Base-by-base conservation (phyloP, 2,797 vertebrate species). In the Odontamblyopus lacepedii region DNA sequence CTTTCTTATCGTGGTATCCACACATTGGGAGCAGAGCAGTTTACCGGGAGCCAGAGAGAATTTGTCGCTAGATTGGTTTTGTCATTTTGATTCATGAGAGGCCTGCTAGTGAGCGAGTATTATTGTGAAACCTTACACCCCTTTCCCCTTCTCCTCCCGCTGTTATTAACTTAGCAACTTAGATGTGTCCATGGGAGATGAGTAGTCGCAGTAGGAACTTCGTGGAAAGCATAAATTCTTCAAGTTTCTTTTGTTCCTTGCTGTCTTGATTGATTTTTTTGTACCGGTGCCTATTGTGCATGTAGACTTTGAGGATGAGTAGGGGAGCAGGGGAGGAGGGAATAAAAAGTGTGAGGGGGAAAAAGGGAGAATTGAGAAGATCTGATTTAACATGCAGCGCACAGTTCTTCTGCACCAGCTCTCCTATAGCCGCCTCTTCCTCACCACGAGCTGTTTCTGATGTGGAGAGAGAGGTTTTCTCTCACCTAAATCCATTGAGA, bases 31-130 rank as follows among this genome's bases (percentile, higher is more conserved):
- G 70, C 75, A 7, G 38, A 84, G 71, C 76, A 57, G 74, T 88
- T 86, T 87, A 82, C 69, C 67, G 77, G 72, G 72, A 76, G 82
- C 77, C 23, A 72, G 69, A 84, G 80, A 73, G 81, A 85, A 86
- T 88, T 85, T 83, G 71, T 84, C 65, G 63, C 81, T 65, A 78
- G 83, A 91, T 87, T 90, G 88, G 69, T 73, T 87, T 85, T 91
- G 84, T 90, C 88, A 87, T 81, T 87, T 89, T 90, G 88, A 91
- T 88, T 82, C 84, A 89, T 86, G 85, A 60, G 83, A 59, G 69
- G 60, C 76, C 75, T 59, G 67, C 78, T 38, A 50, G 78, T 15
- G 78, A 85, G 76, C 61, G 61, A 70, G 78, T 82, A 83, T 91
- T 88, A 86, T 72, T 82, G 80, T 72, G 72, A 63, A 38, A 75